phyloP scores from a whole-genome alignment of 1,140 invertebrate species.

The Platyscapa corneri region DNA sequence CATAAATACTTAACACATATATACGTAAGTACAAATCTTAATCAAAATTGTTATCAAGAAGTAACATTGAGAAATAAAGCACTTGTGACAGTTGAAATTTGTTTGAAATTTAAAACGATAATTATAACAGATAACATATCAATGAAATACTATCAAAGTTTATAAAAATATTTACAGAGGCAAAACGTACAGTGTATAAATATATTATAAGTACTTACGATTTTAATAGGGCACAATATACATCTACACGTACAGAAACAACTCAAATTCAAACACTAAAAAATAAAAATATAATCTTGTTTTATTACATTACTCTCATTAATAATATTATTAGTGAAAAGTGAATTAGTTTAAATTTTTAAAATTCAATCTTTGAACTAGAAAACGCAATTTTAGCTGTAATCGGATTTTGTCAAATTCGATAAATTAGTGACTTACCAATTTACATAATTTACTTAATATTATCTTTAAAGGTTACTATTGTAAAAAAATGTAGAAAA shows the following conservation, averaged over 20 bases:
- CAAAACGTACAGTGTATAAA: not conserved
- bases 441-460: too few species aligned
- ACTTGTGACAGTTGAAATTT: conserved; percentile 15
- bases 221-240: not conserved
- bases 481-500: too few species aligned
- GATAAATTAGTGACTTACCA: too few species aligned
- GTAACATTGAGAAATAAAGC: conserved; percentile 57
- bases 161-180: not conserved
- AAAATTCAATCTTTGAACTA: not conserved
- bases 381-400: conserved; percentile 27
- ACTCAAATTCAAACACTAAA: not conserved
- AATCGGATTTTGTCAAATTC: conserved; percentile 33
- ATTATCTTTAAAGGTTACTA: too few species aligned
- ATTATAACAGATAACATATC: conserved; percentile 52
- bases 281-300: not conserved
- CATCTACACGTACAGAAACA: not conserved
- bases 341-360: conserved; percentile 10
- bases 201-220: too few species aligned
- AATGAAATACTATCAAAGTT: conserved; percentile 28
- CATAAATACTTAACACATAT: not conserved
- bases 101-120: conserved; percentile 37
- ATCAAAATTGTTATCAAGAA: conserved; percentile 33
- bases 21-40: conserved; percentile 38
- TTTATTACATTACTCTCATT: conserved; percentile 20
- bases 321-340: conserved; percentile 15